phyloP scores from a whole-genome alignment of 2,888 invertebrate species.

The Monoplex corrugatus region DNA sequence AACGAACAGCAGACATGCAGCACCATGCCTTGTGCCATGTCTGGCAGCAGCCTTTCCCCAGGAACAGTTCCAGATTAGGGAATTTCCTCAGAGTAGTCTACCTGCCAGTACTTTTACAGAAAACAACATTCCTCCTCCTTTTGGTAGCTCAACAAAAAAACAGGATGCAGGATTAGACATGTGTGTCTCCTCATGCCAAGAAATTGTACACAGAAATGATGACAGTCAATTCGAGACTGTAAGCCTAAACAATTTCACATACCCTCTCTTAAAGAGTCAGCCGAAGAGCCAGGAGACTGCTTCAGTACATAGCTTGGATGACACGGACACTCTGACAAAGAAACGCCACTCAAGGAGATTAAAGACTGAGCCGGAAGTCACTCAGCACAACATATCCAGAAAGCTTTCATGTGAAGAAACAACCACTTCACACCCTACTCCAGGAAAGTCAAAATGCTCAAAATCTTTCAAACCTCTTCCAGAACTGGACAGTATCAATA shows the following conservation, averaged over 20 bases:
- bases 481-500: conserved; percentile 3
- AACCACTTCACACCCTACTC: background rate
- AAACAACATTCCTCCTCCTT: background rate
- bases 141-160: background rate
- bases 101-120: background rate
- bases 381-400: background rate
- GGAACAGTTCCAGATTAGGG: conserved; percentile 56
- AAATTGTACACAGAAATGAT: background rate
- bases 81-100: conserved; percentile 71
- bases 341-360: background rate
- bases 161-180: background rate
- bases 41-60: background rate
- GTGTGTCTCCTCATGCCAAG: background rate
- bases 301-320: background rate
- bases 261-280: background rate
- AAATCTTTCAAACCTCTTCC: background rate
- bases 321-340: background rate
- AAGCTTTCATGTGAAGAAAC: background rate
- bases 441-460: background rate
- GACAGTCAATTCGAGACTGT: background rate
- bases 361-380: background rate
- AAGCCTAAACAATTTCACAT: conserved; percentile 9
- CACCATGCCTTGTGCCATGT: conserved; percentile 39
- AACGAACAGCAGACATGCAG: background rate
- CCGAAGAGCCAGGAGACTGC: background rate